Conservation (phyloP, 2,113 vertebrate species). For the Petromus typicus region DNA sequence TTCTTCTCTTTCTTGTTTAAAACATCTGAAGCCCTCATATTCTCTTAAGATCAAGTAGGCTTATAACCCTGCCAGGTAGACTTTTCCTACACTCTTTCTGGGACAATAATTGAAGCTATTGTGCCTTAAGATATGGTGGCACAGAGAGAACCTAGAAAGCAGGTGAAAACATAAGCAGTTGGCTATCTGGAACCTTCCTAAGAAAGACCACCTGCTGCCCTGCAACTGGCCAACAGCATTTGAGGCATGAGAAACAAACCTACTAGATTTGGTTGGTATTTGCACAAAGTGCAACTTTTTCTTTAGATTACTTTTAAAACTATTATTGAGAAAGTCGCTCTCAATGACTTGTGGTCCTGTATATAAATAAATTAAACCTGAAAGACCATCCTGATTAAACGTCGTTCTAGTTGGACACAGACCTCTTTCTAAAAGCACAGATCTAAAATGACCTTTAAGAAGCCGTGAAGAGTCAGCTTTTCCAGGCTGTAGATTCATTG, state of each 20-base stretch:
- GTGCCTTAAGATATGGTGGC: neutral
- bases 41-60: conserved; percentile 48
- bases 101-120: conserved; percentile 58
- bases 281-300: neutral
- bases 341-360: neutral
- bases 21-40: conserved; percentile 31
- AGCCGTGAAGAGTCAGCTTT: neutral
- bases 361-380: conserved; percentile 33
- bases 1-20: conserved; percentile 51
- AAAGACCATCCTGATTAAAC: neutral
- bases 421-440: conserved; percentile 18
- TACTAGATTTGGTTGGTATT: conserved; percentile 25
- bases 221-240: neutral
- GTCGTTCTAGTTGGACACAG: neutral
- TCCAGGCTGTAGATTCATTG: neutral
- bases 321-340: conserved; percentile 10
- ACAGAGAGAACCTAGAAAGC: neutral
- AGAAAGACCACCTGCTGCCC: neutral
- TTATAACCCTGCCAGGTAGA: neutral
- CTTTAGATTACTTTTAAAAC: neutral
- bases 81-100: neutral
- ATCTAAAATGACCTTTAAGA: conserved; percentile 14
- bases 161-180: conserved; percentile 9
- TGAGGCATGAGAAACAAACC: conserved; percentile 3
- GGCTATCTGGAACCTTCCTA: neutral